phyloP scores from a whole-genome alignment of 2,797 vertebrate genomes.

The Macropus fuliginosus region DNA sequence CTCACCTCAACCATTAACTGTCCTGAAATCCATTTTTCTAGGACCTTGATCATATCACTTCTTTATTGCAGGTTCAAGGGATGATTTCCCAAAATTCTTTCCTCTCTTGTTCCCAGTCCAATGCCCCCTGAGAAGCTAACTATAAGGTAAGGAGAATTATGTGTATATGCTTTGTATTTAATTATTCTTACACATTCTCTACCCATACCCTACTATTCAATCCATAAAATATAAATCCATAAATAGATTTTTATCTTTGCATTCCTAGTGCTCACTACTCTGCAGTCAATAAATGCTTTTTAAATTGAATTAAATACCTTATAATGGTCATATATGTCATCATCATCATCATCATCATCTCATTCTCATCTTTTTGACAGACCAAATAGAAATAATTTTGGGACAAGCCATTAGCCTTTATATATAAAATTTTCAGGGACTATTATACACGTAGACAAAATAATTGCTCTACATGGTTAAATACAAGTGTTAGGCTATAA shows the following conservation, averaged over 20 bases:
- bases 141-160: neutral
- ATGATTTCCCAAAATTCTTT: neutral
- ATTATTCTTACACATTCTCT: neutral
- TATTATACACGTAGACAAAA: neutral
- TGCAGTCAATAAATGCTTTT: neutral
- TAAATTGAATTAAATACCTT: neutral
- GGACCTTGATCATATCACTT: neutral
- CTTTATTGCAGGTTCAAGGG: neutral
- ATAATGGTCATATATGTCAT: neutral
- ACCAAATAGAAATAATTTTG: neutral
- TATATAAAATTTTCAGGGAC: neutral
- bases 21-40: neutral
- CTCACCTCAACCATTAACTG: neutral
- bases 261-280: neutral
- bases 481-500: neutral
- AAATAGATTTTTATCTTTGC: neutral
- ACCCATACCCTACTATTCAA: neutral
- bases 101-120: neutral
- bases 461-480: neutral
- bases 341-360: neutral
- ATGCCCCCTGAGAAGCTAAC: neutral
- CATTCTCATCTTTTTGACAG: neutral
- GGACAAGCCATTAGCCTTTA: neutral
- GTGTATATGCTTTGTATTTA: neutral
- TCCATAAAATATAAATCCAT: neutral